These are phyloP conservation scores for Chloropsis hardwickii DNA, from an alignment of 2,113 vertebrate species.

Conservation along the genomic window DNA sequence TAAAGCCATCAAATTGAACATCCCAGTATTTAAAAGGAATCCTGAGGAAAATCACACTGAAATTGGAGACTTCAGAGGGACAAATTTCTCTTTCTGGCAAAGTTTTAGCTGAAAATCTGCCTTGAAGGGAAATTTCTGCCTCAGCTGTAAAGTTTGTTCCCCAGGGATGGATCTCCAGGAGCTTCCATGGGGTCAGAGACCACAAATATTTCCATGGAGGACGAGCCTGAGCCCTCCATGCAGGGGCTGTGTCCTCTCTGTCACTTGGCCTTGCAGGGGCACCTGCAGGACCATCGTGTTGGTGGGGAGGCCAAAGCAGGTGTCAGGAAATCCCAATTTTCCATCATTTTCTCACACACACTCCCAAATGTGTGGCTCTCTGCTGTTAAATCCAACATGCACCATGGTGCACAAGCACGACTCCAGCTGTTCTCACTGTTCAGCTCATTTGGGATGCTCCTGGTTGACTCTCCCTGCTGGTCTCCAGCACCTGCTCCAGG, in stretches of 20 bases:
- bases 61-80: neutral
- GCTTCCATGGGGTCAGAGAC: neutral
- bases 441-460: neutral
- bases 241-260: neutral
- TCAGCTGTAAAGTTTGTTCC: neutral
- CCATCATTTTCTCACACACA: neutral
- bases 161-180: neutral
- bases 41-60: neutral
- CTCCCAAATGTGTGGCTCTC: neutral
- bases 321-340: neutral
- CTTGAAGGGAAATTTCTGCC: neutral
- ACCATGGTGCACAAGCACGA: rapidly evolving
- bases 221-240: neutral
- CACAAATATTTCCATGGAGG: neutral
- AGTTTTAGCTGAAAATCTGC: neutral
- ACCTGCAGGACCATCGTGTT: rapidly evolving
- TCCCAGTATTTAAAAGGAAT: neutral
- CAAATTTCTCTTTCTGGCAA: neutral
- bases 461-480: neutral
- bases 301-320: neutral
- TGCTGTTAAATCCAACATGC: neutral
- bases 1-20: neutral
- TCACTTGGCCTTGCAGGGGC: neutral
- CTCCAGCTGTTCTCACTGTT: rapidly evolving
- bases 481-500: neutral